Base-by-base conservation (phyloP, 2,797 vertebrate genomes). In the Apogon hyalosoma region DNA sequence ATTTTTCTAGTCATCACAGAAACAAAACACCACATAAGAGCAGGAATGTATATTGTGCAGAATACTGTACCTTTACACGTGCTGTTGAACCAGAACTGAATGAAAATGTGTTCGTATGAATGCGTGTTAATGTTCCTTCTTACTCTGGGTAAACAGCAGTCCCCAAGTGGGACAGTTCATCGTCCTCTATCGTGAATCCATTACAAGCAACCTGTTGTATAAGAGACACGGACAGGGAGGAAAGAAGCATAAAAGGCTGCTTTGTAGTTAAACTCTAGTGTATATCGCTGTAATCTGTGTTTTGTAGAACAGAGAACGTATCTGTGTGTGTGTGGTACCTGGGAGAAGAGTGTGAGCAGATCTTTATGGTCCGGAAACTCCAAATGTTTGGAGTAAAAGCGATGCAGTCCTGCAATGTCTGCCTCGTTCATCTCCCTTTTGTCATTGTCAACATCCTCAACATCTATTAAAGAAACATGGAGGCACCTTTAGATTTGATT, bases 101-200 rank as follows among this genome's bases (percentile, higher is more conserved):
- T 59, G 11, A 56, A 56, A 81, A 63, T 62, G 69, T 33, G 2
- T 14, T 68, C 0, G 11, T 41, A 42, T 6, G n/a, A 10, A 40
- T 49, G 12, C 45, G 49, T 48, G 50, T 28, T 18, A 42, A 50
- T 49, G 21, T 60, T 57, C 58, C 46, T 31, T 47, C 93, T 92
- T 95, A 98, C 97, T 98, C 96, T 18, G 98, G 97, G 82, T 98
- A 99, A 85, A 99, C 82, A 1, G 97, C 97, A 47, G 97, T 97
- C 51, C 97, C 98, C 83, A 99, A 72, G 56, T 98, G 96, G 62
- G 95, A 97, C 53, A 99, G 94, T 56, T 99, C 97, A 79, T 99
- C 97, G 7, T 99, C 98, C 87, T 99, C 97, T 70, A 99, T 94
- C 2, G 97, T 98, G 88, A 99, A 99, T 58, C 97, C 97, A 54